phyloP scores from a whole-genome alignment of 2,113 vertebrate genomes.

The Pogona vitticeps region DNA sequence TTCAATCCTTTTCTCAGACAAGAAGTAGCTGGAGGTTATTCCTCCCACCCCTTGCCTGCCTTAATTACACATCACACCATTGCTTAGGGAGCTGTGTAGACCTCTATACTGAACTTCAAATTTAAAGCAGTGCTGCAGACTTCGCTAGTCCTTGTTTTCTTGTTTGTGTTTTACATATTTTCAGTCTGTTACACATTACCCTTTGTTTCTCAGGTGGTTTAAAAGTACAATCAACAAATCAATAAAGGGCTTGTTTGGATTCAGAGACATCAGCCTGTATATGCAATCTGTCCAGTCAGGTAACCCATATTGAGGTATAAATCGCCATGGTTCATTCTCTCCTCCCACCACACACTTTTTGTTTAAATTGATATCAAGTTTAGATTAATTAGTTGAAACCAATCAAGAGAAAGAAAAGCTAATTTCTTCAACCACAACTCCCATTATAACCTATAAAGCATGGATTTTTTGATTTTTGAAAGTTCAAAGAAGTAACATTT shows the following conservation, averaged over 20 bases:
- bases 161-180: background rate
- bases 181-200: background rate
- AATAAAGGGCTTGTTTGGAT: background rate
- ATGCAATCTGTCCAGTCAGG: too few relatives aligned
- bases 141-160: background rate
- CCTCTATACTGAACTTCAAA: background rate
- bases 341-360: too few relatives aligned
- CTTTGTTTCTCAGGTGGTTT: background rate
- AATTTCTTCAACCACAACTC: too few relatives aligned
- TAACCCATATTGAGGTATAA: too few relatives aligned
- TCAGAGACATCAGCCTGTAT: background rate
- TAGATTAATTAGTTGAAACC: too few relatives aligned
- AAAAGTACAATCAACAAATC: background rate
- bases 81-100: background rate
- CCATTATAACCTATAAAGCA: too few relatives aligned
- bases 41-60: background rate
- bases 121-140: slow-evolving; percentile 15
- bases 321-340: too few relatives aligned
- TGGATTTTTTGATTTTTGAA: too few relatives aligned
- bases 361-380: too few relatives aligned
- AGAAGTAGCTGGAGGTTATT: slow-evolving; percentile 22
- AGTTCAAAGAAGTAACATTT: too few relatives aligned
- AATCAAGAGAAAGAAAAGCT: too few relatives aligned
- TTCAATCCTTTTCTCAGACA: slow-evolving; percentile 8
- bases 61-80: background rate